phyloP scores from a whole-genome alignment of 2,888 invertebrate species.

The Callinectes sapidus region DNA sequence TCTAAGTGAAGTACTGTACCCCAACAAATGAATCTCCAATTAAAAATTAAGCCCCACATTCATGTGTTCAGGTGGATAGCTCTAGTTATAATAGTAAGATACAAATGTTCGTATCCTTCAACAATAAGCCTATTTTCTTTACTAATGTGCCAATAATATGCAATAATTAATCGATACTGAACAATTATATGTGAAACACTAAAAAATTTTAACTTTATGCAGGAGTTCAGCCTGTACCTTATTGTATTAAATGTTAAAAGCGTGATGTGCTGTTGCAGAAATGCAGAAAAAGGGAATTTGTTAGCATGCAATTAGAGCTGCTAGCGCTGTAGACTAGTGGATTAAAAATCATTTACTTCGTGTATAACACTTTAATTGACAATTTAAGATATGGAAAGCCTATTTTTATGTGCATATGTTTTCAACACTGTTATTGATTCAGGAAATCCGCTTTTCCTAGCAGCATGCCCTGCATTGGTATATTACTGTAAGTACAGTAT shows the following conservation, averaged over 20 bases:
- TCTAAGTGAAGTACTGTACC: constrained; percentile 13
- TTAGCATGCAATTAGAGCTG: constrained; percentile 38
- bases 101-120: not conserved
- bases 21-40: constrained; percentile 1
- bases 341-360: not conserved
- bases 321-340: constrained; percentile 17
- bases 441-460: not conserved
- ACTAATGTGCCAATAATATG: constrained; percentile 63
- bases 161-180: constrained; percentile 48
- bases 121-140: constrained; percentile 44
- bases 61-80: constrained; percentile 47
- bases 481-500: not conserved
- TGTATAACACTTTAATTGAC: constrained; percentile 11
- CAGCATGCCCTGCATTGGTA: not conserved
- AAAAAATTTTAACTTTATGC: constrained; percentile 42
- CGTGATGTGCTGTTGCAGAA: constrained; percentile 39
- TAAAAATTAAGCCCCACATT: not conserved
- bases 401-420: not conserved
- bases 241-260: constrained; percentile 37
- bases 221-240: constrained; percentile 36
- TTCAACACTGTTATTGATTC: not conserved
- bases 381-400: not conserved
- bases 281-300: not conserved
- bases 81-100: constrained; percentile 46
- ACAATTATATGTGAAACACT: constrained; percentile 53